Percentiles rank a stretch among this genome's conserved stretches.
Evolutionary conservation across 2,113 vertebrate species (phyloP).

Genomic region (Shinisaurus crocodilurus): DNA sequence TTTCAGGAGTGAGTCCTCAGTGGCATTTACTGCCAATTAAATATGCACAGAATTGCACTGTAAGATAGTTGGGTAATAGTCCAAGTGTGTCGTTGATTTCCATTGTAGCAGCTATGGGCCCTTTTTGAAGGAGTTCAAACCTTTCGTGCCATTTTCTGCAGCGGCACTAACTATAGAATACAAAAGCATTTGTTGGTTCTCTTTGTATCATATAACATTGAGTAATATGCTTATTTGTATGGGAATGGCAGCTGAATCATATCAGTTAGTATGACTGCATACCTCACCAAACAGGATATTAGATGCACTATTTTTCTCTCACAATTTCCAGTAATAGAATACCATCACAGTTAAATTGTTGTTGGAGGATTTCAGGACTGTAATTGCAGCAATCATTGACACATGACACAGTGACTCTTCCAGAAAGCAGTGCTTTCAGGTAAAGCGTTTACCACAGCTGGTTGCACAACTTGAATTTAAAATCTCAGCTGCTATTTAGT

Average conservation of each 20-base stretch:
- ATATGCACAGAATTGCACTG: neutral
- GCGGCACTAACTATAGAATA: neutral
- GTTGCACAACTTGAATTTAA: conserved; percentile 21
- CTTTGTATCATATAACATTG: neutral
- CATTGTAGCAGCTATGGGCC: neutral
- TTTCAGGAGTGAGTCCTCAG: neutral
- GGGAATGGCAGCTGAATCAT: neutral
- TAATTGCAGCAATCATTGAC: neutral
- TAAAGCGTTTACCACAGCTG: neutral
- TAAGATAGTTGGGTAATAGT: neutral
- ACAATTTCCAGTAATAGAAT: neutral
- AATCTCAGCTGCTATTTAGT: neutral
- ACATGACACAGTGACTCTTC: neutral
- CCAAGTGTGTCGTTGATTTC: neutral
- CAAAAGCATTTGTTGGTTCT: neutral
- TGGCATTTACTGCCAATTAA: neutral
- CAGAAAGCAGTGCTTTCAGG: neutral
- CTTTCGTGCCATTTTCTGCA: neutral
- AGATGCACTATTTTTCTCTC: neutral
- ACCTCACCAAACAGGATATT: neutral
- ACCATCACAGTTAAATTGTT: neutral
- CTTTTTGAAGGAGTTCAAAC: neutral
- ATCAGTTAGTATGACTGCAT: neutral
- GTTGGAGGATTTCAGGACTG: neutral
- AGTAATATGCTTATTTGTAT: neutral